Evolutionary conservation across 2,113 vertebrate genomes (phyloP), one percentile per base, ranked within the genome.

Genomic region (Corapipo altera): DNA sequence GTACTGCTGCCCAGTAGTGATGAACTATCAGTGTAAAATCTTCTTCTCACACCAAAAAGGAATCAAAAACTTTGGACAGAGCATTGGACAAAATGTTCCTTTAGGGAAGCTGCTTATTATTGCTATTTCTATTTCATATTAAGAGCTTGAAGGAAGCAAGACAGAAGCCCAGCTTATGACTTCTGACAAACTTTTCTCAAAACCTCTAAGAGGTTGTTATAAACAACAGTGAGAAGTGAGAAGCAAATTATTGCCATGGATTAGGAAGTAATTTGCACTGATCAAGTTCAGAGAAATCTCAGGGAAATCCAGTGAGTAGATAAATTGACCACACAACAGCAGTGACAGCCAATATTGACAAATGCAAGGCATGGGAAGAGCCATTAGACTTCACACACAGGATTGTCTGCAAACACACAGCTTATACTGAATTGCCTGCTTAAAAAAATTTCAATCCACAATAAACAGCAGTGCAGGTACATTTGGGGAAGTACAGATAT

Each of bases 1-100:
- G 5, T 32, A 28, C 0, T 22, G 9, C 0, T 59, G 58, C 32
- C 17, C 35, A 28, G 32, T 3, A 33, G 37, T 2, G 32, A 37
- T 18, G 35, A 43, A 27, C 9, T 30, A 43, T 4, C 71, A n/a
- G 10, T 5, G 32, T 27, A 7, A 74, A 15, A 32, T 11, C 30
- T 57, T 8, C 43, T n/a, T 8, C 43, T 37, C 21, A 33, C 27
- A 51, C 10, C 27, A 16, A 15, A 72, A 88, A 90, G 22, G 28
- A 44, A 26, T 46, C 2, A 22, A 11, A 37, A 39, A 18, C 49
- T 16, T 18, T 2, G 27, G 27, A 51, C 4, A 10, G 14, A 30
- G 6, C 49, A 15, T 12, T 32, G 67, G 27, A 28, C 35, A 19
- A n/a, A 49, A 46, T 0, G 3, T 41, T 52, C 27, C 21, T 61